Evolutionary conservation across 2,797 vertebrate genomes (phyloP), one percentile per base, ranked within the genome.

Genomic region (Oreochromis grahami): DNA sequence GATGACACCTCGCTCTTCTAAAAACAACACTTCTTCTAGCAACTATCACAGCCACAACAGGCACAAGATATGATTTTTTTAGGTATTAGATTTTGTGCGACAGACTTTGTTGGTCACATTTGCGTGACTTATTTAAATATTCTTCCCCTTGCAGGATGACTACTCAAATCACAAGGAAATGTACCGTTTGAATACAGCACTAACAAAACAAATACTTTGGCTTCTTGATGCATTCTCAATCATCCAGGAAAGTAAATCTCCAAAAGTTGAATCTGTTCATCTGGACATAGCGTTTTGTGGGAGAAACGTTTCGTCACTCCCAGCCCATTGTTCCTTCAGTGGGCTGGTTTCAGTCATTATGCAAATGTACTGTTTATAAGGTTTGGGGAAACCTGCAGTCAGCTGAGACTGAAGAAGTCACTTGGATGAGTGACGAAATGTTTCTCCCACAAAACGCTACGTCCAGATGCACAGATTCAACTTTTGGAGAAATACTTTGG

Each of bases 101-200:
- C 26, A 58, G 8, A 58, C 55, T 58, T 32, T 58, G 5, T 19
- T 32, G 15, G 55, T 58, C 26, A 17, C 55, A 58, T 58, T 58
- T 58, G 15, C 0, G 3, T 58, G 15, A 58, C 15, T 32, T 58
- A 32, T 58, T 58, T 32, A 58, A 58, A 4, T 58, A 58, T 86
- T 72, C 86, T 84, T 86, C 84, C 88, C 34, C 79, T 88, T 6
- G 21, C 11, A 41, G 90, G 84, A 29, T 1, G 9, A 38, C n/a
- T 0, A 11, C n/a, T 52, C 34, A n/a, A 36, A 36, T 36, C 32
- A 63, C 58, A 36, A 63, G 32, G 36, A 58, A 58, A 58, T 63
- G 32, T n/a, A 36, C 58, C 10, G n/a, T 63, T 63, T 63, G 32
- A 63, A 63, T 36, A 63, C 58, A 36, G 32, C 32, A n/a, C 58